Conservation (phyloP, 2,888 invertebrate genomes). For the Nymphalis polychloros region DNA sequence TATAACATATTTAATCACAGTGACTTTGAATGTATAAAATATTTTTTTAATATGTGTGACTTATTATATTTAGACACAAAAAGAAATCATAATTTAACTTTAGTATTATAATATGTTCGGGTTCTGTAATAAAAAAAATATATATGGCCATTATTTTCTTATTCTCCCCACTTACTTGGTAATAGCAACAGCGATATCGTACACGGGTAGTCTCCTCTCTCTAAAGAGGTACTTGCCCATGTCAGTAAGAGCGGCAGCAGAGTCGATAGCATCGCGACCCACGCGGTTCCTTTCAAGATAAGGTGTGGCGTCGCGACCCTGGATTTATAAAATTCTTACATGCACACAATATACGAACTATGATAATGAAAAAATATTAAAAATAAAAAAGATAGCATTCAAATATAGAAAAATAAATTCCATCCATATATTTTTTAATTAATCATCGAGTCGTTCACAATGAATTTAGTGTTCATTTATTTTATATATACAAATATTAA, state of each 20-base stretch:
- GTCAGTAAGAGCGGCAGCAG: conserved; percentile 96
- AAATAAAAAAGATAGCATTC: too few species aligned
- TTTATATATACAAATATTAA: conserved; percentile 3
- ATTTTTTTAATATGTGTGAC: not conserved
- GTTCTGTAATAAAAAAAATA: not conserved
- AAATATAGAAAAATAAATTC: too few species aligned
- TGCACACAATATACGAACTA: conserved; percentile 5
- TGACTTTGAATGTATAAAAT: not conserved
- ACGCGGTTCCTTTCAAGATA: conserved; percentile 96
- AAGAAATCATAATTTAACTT: not conserved
- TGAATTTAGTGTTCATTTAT: not conserved
- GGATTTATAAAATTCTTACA: conserved; percentile 27
- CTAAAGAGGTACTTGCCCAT: conserved; percentile 98
- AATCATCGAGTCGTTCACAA: not conserved
- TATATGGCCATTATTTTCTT: not conserved
- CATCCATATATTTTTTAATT: not conserved
- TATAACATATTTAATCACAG: conserved; percentile 17
- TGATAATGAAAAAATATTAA: conserved; percentile 1
- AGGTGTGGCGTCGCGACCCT: conserved; percentile 97
- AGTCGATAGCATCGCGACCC: conserved; percentile 96
- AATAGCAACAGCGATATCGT: conserved; percentile 97
- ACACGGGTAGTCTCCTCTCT: conserved; percentile 95
- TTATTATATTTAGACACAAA: not conserved
- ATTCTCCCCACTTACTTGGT: conserved; percentile 89
- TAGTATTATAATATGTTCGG: not conserved